phyloP scores from a whole-genome alignment of 2,797 vertebrate genomes.

The Callimico goeldii region DNA sequence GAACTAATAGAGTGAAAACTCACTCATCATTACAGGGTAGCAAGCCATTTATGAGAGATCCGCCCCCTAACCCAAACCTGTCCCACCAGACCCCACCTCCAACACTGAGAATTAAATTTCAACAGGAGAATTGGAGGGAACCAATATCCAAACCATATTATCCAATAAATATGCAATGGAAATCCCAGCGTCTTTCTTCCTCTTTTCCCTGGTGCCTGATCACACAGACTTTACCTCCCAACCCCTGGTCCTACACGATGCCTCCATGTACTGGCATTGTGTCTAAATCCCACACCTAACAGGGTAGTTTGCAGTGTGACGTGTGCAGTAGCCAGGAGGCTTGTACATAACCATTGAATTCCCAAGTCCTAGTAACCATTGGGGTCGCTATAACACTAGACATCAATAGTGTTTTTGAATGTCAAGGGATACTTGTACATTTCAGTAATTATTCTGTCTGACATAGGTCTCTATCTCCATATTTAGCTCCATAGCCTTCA shows the following conservation, averaged over 20 bases:
- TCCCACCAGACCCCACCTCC: background rate
- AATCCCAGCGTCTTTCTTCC: background rate
- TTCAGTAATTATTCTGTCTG: background rate
- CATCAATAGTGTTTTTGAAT: background rate
- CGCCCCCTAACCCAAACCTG: background rate
- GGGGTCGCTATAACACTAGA: background rate
- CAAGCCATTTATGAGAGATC: background rate
- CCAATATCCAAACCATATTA: background rate
- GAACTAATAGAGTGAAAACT: background rate
- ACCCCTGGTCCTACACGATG: background rate
- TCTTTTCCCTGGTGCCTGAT: background rate
- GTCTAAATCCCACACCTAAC: background rate
- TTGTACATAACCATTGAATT: background rate
- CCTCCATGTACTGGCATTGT: background rate
- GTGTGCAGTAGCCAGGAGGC: fast-evolving
- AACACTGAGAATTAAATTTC: background rate
- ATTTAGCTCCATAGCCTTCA: background rate
- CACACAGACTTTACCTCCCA: background rate
- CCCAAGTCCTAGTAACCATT: background rate
- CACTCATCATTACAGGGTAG: background rate
- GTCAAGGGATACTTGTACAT: background rate
- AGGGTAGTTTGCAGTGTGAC: background rate
- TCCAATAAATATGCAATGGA: background rate
- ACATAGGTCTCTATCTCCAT: background rate
- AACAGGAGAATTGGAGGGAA: background rate